Percentiles rank a stretch among this genome's conserved stretches.
These are phyloP conservation scores for Periplaneta americana DNA, from an alignment of 1,140 invertebrate species.

Conservation along the genomic window DNA sequence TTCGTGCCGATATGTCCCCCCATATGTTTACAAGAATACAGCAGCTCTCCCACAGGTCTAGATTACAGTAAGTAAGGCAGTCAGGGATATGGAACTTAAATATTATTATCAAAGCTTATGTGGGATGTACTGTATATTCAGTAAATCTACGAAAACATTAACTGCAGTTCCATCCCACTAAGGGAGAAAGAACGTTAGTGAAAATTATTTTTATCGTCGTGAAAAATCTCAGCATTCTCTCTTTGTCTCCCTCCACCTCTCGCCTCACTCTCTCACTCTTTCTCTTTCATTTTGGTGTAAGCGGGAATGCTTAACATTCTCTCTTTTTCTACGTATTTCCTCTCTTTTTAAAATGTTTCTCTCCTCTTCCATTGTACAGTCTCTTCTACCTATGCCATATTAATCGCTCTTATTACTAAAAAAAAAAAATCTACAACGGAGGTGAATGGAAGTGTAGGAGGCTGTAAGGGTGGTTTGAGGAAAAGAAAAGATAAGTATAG, in stretches of 20 bases:
- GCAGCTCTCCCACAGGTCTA: too few relatives aligned
- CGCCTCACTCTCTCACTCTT: too few relatives aligned
- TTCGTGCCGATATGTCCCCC: too few relatives aligned
- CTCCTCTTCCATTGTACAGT: neutral
- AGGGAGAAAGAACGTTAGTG: neutral
- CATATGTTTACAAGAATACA: too few relatives aligned
- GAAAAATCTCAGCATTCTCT: neutral
- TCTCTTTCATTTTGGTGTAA: neutral
- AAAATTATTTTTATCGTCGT: neutral
- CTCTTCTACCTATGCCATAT: neutral
- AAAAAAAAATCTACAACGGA: neutral
- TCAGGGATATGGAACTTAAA: too few relatives aligned
- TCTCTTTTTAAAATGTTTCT: neutral
- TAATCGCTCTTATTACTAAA: neutral
- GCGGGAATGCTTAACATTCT: neutral
- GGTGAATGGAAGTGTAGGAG: neutral
- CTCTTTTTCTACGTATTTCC: neutral
- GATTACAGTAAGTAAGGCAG: too few relatives aligned
- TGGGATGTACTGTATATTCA: neutral
- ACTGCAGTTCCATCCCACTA: neutral
- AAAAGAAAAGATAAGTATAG: slow-evolving; percentile 12
- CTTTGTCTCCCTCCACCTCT: too few relatives aligned
- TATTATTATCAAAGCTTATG: too few relatives aligned
- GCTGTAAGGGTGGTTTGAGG: neutral
- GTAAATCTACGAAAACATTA: neutral